Conservation (phyloP, 2,797 vertebrate genomes). For the Pseudochaenichthys georgianus region DNA sequence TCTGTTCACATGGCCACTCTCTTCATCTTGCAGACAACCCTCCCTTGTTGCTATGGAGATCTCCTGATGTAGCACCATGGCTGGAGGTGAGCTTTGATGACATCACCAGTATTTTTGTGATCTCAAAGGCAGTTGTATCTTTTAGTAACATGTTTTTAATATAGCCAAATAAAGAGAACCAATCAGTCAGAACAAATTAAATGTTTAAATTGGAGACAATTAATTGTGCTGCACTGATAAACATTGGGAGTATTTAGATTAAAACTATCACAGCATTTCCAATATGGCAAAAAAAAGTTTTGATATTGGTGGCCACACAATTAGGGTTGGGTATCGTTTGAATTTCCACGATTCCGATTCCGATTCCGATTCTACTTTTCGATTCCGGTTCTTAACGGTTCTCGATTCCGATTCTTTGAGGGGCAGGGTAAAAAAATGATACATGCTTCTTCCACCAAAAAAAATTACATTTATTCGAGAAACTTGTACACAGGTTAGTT, state of each 20-base stretch:
- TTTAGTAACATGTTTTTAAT: not conserved
- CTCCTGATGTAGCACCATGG: conserved; percentile 46
- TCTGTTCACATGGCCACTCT: conserved; percentile 28
- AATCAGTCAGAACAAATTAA: not conserved
- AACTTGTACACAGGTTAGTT: no score
- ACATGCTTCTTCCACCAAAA: no score
- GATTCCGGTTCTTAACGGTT: no score
- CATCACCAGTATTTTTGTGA: conserved; percentile 44
- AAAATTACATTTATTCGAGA: no score
- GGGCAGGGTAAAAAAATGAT: no score
- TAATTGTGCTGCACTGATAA: not conserved
- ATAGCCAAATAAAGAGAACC: not conserved
- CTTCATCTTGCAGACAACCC: conserved; percentile 35
- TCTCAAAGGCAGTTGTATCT: conserved; percentile 9
- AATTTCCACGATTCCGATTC: no score
- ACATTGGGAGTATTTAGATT: conserved; percentile 1
- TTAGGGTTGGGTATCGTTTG: no score
- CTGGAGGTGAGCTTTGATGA: conserved; percentile 54
- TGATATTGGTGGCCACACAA: conserved; percentile 26
- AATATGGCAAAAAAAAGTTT: conserved; percentile 13
- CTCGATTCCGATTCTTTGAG: no score
- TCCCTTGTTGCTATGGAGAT: conserved; percentile 75
- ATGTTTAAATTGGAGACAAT: no score
- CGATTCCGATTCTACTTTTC: no score
- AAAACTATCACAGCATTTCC: conserved; percentile 4